Evolutionary conservation across 92 coral and sea anemone species (phyloP).

Genomic region (Actinernus sp.): DNA sequence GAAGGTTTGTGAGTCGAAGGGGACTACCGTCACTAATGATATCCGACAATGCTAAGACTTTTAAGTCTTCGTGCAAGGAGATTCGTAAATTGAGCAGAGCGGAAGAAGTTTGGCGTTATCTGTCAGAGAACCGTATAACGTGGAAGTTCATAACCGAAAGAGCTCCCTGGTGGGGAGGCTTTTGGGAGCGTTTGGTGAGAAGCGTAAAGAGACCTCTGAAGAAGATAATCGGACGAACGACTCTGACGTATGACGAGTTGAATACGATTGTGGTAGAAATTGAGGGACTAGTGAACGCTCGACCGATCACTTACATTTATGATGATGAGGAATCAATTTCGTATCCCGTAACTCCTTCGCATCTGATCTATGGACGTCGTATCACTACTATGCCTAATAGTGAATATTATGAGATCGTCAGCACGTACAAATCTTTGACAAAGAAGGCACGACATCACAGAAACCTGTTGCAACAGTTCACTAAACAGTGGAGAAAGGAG

Average conservation of each 20-base stretch:
- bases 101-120: slow-evolving; percentile 43
- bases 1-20: slow-evolving; percentile 51
- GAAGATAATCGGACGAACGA: too few relatives aligned
- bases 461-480: slow-evolving; percentile 29
- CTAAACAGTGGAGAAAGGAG: slow-evolving; percentile 65
- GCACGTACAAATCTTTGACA: slow-evolving; percentile 52
- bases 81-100: slow-evolving; percentile 35
- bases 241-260: slow-evolving; percentile 38
- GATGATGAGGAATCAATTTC: slow-evolving; percentile 56
- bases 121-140: slow-evolving; percentile 32
- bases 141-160: slow-evolving; percentile 58
- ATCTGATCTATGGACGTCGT: slow-evolving; percentile 53
- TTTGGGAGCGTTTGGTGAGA: slow-evolving; percentile 66
- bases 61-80: slow-evolving; percentile 42
- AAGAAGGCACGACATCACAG: slow-evolving; percentile 43
- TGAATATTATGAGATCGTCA: slow-evolving; percentile 47
- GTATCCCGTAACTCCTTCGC: slow-evolving; percentile 52
- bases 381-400: slow-evolving; percentile 33
- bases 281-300: slow-evolving; percentile 35
- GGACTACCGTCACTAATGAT: slow-evolving; percentile 51
- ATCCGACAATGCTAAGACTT: slow-evolving; percentile 60
- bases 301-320: slow-evolving; percentile 55
- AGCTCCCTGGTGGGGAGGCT: slow-evolving; percentile 66
- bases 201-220: slow-evolving; percentile 1
- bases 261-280: slow-evolving; percentile 45